These are phyloP conservation scores for Mellivora capensis DNA, from an alignment of 2,113 vertebrate species.

Conservation along the genomic window DNA sequence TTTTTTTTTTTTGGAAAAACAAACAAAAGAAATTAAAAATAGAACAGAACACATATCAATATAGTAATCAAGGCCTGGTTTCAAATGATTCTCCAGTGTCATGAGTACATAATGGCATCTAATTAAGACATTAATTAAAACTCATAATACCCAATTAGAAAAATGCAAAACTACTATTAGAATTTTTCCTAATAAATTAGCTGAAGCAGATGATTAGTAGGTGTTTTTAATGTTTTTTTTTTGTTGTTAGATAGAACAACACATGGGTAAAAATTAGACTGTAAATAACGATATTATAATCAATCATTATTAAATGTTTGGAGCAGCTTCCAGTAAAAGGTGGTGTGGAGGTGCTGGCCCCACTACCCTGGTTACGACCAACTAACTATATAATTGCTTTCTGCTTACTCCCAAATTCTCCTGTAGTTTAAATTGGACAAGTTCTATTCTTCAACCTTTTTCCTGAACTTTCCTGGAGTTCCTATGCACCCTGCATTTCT, in stretches of 20 bases:
- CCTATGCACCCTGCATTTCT: background rate
- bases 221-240: background rate
- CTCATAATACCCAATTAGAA: slow-evolving; percentile 54
- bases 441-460: background rate
- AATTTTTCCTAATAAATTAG: slow-evolving; percentile 41
- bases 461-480: background rate
- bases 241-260: background rate
- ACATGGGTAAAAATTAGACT: background rate
- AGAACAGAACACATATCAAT: background rate
- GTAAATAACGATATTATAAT: background rate
- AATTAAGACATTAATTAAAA: slow-evolving; percentile 68
- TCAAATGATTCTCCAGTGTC: background rate
- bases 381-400: background rate
- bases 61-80: slow-evolving; percentile 7
- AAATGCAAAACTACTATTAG: slow-evolving; percentile 32
- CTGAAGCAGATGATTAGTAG: slow-evolving; percentile 51
- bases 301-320: background rate
- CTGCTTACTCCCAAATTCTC: background rate
- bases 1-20: background rate
- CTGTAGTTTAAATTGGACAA: slow-evolving; percentile 20
- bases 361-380: background rate
- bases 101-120: slow-evolving; percentile 40
- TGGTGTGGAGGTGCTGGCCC: background rate
- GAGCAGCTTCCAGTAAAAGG: background rate
- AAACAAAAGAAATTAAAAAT: background rate